Base-by-base conservation (phyloP, 1,140 invertebrate species). In the Olivierus martensii region DNA sequence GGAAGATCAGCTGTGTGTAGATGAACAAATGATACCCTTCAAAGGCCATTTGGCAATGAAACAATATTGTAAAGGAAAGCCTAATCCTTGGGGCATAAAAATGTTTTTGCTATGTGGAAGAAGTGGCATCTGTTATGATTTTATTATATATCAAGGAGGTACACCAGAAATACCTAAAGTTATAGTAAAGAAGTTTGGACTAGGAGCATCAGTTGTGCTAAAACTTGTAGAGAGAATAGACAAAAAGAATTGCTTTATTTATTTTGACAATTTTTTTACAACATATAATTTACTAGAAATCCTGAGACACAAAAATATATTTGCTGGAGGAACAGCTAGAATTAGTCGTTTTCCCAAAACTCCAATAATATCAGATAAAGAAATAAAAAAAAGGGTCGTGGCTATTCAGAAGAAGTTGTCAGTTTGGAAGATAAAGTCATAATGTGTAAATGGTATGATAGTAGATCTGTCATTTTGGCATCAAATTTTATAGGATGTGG, bases 401-500 rank as follows among this genome's bases (percentile, higher is more conserved):
- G 65, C 19, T 66, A 62, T 63, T 39, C 61, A 62, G 63, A 70
- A 57, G 66, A 67, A 61, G 50, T 68, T 45, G 60, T 36, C 55
- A 69, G 61, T 50, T 49, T 39, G 61, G 37, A 49, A 46, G 22
- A 21, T 15, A 28, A 28, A 28, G 45, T 43, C 58, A 63, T 63
- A 55, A 51, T 71, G 38, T 62, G 63, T 42, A 69, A 68, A 46
- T 70, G 66, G 69, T 38, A 66, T 48, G 67, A 70, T 53, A 70
- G 68, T 60, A 66, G 64, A 46, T 55, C 61, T 55, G 65, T 67
- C 48, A 52, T 63, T 58, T 35, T 71, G 22, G 67, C 63, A 50
- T 71, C 67, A 45, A 70, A 71, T 65, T 71, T 66, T 63, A 50
- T 68, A 59, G 68, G 69, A 37, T 65, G 61, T 47, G 66, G 65